Base-by-base conservation (phyloP, 2,888 invertebrate genomes). In the Drosophila fulvimacula region DNA sequence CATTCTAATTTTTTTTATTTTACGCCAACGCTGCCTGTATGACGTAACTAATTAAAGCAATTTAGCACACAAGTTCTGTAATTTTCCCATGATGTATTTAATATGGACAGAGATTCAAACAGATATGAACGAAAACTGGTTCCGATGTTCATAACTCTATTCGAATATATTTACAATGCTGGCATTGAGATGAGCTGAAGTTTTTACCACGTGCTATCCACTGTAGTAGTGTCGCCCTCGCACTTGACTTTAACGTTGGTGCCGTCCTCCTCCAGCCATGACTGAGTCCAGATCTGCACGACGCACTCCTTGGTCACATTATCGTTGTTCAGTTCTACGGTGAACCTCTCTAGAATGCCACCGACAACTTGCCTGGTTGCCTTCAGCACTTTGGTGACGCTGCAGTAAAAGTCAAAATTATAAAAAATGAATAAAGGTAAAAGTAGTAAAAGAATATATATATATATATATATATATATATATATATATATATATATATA, bases 311-410 rank as follows among this genome's bases (percentile, higher is more conserved):
- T 76, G 6, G 57, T 71, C 0, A 55, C 68, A 0, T 70, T 17
- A 3, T 57, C 69, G 36, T 76, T 68, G 27, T 70, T 30, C 24
- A 89, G 74, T 34, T 89, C 79, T 17, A 79, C 88, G 5, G 73
- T 71, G 53, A 79, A 89, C 30, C 56, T 66, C 1, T 70, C 56
- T 0, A 73, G 44, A 0, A 6, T 5, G 5, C 89, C 89, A 24
- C 88, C 38, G 21, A 89, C 90, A 7, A 80, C 58, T 65, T 91
- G 91, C 6, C 32, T 51, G 3, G 79, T 77, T 10, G 81, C 90
- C 24, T 79, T 81, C 11, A 65, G 58, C 15, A 91, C 67, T 19
- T 79, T 73, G 13, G 46, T 58, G 5, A 73, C 64, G 52, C 89
- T 89, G 27, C 19, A 10, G 15, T 5, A n/a, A 17, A n/a, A 42